phyloP scores from a whole-genome alignment of 1,140 invertebrate genomes.

The Drosophila ercepeae region DNA sequence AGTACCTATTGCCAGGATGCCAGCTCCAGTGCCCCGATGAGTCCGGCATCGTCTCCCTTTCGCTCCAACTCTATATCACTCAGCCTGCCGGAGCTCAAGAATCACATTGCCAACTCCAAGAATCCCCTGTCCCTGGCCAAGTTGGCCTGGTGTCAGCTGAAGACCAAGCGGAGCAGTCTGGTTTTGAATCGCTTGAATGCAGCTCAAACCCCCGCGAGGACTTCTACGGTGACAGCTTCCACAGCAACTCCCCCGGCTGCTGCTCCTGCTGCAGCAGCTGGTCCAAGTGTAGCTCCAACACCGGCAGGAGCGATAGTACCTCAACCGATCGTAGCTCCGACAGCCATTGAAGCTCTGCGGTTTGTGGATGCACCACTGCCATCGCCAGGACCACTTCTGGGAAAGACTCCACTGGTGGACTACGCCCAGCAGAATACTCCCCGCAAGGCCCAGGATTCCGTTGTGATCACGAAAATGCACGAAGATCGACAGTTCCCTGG shows the following conservation, averaged over 20 bases:
- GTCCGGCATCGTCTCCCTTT: constrained; percentile 76
- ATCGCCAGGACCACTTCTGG: constrained; percentile 91
- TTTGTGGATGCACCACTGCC: constrained; percentile 86
- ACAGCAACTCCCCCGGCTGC: neutral
- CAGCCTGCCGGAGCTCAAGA: constrained; percentile 85
- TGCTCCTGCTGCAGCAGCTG: constrained; percentile 8
- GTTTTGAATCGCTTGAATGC: constrained; percentile 83
- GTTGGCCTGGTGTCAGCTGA: constrained; percentile 76
- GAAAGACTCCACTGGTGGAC: constrained; percentile 91
- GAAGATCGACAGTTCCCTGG: constrained; percentile 63
- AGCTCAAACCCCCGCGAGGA: constrained; percentile 61
- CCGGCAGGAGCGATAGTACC: too few relatives aligned
- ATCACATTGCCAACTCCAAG: constrained; percentile 83
- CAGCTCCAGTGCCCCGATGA: constrained; percentile 75
- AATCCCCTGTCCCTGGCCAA: constrained; percentile 79
- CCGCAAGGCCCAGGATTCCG: constrained; percentile 63
- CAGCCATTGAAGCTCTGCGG: constrained; percentile 43
- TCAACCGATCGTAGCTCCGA: constrained; percentile 19
- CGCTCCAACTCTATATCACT: constrained; percentile 85
- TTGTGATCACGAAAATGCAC: constrained; percentile 82
- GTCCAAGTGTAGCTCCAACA: too few relatives aligned
- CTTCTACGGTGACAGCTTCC: constrained; percentile 29
- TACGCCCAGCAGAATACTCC: constrained; percentile 62
- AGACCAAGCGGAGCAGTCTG: constrained; percentile 85
- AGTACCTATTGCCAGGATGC: constrained; percentile 87